These are phyloP conservation scores for Drosophila sucinea DNA, from an alignment of 1,140 invertebrate genomes.

Conservation along the genomic window DNA sequence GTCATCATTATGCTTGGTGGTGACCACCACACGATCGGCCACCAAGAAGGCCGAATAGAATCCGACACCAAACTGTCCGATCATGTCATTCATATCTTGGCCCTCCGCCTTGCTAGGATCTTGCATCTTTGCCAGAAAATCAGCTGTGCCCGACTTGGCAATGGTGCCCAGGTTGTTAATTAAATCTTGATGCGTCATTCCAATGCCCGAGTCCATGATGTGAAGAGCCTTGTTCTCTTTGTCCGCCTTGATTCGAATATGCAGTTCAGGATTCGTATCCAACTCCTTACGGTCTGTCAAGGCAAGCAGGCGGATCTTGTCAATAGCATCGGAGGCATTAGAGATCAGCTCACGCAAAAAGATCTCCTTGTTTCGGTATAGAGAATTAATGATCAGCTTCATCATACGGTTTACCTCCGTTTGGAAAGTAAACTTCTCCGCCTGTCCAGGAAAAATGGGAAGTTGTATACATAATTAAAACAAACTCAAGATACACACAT, in stretches of 20 bases:
- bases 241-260: constrained; percentile 97
- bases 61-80: constrained; percentile 98
- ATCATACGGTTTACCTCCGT: constrained; percentile 99
- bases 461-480: neutral
- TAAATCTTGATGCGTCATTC: constrained; percentile 98
- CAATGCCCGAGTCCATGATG: constrained; percentile 98
- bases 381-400: constrained; percentile 99
- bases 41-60: constrained; percentile 99
- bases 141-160: constrained; percentile 99
- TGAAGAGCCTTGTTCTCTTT: constrained; percentile 97
- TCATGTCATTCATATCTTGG: constrained; percentile 92
- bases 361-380: constrained; percentile 99
- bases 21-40: constrained; percentile 95
- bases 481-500: constrained; percentile 11
- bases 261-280: constrained; percentile 91
- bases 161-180: constrained; percentile 99
- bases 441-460: constrained; percentile 64
- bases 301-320: constrained; percentile 96
- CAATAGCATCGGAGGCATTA: constrained; percentile 97
- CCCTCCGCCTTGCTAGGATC: constrained; percentile 84
- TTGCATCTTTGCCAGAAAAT: constrained; percentile 97
- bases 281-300: constrained; percentile 93
- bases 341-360: constrained; percentile 98
- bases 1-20: constrained; percentile 97
- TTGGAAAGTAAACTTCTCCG: constrained; percentile 97